Evolutionary conservation across 2,113 vertebrate genomes (phyloP), one percentile per base, ranked within the genome.

Genomic region (Colinus virginianus): DNA sequence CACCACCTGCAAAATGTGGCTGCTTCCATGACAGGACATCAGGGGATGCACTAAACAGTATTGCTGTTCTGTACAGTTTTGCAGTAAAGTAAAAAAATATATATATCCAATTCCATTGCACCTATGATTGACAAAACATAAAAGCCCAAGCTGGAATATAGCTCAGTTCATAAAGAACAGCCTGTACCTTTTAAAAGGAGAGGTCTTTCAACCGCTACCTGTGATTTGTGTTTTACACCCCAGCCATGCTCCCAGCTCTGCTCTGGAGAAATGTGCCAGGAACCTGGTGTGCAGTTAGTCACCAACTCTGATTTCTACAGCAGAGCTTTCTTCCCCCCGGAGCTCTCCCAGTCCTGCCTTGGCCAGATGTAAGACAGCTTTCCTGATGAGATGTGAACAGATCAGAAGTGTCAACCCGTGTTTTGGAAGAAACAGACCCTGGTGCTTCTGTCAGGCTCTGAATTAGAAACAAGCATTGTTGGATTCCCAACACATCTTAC

Each of bases 381-480:
- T 59, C 42, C 55, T 92, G 66, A 92, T 49, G 32, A 82, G 59
- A 93, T 70, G 10, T 21, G 80, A 93, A 36, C 84, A 89, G 70
- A 90, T 62, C 80, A 82, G 63, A 92, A 82, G 55, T 49, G 70
- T 92, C 81, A 94, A 94, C 32, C 55, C 56, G n/a, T 77, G 63
- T 93, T 63, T 77, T 79, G 42, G 78, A 77, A 89, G 92, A 90
- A 66, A 55, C 72, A 79, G 34, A 76, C 15, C 59, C 3, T 0
- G 13, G 25, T 1, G 2, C 14, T 85, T 89, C 34, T 88, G 22
- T 49, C 14, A 6, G 34, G 11, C 28, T 22, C 46, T 49, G 59
- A 82, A 53, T 59, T 72, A 78, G 58, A 76, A 86, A 72, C 23
- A 56, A 76, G 38, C 17, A 34, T 66, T 82, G 11, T 53, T 72